phyloP scores from a whole-genome alignment of 2,888 invertebrate species.

The Orchesellides sinensis region DNA sequence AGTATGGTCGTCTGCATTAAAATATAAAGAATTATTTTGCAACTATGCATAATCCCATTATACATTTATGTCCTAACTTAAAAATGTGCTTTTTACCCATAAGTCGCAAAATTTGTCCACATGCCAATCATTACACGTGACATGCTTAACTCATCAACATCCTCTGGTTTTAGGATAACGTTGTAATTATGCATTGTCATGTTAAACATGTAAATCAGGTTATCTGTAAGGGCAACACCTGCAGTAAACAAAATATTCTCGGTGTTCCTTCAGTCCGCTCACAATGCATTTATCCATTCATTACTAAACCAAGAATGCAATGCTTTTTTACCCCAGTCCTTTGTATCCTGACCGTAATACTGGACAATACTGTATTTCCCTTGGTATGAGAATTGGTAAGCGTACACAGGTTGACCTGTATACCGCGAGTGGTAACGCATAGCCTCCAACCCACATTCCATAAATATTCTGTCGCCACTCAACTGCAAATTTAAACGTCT shows the following conservation, averaged over 20 bases:
- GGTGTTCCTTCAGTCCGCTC: background rate
- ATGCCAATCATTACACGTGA: constrained; percentile 45
- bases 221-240: constrained; percentile 65
- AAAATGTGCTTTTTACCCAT: constrained; percentile 46
- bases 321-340: constrained; percentile 67
- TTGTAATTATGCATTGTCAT: constrained; percentile 56
- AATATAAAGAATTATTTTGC: background rate
- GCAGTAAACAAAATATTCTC: background rate
- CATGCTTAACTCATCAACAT: constrained; percentile 53
- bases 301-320: background rate
- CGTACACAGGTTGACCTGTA: constrained; percentile 51
- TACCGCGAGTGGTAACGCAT: constrained; percentile 64
- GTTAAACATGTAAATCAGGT: constrained; percentile 67
- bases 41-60: background rate
- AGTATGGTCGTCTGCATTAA: background rate
- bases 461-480: constrained; percentile 57
- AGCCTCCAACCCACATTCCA: constrained; percentile 54
- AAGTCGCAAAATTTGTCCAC: constrained; percentile 69
- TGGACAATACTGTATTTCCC: constrained; percentile 64
- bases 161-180: constrained; percentile 3
- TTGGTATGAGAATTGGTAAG: constrained; percentile 54
- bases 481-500: constrained; percentile 25
- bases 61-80: background rate
- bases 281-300: background rate
- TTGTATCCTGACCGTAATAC: constrained; percentile 47